These are phyloP conservation scores for Caenorhabditis imperialis DNA, from an alignment of 2,888 invertebrate species.

Conservation along the genomic window DNA sequence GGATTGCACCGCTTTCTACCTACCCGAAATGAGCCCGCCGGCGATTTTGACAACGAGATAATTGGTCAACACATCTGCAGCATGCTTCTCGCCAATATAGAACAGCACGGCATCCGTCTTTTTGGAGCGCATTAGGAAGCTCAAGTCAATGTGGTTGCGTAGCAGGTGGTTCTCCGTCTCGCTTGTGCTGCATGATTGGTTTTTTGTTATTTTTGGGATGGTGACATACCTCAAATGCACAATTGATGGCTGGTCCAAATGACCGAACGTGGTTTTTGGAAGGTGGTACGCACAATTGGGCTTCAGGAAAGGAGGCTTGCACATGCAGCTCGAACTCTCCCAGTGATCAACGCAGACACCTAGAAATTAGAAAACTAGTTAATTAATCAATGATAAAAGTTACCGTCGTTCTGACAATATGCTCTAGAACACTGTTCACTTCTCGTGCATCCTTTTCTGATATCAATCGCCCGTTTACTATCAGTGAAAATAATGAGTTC, in stretches of 20 bases:
- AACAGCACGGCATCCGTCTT: constrained; percentile 61
- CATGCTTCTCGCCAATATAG: constrained; percentile 68
- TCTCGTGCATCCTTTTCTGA: constrained; percentile 64
- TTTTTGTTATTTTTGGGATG: background rate
- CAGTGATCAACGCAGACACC: constrained; percentile 73
- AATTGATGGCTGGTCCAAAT: constrained; percentile 57
- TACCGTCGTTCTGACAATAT: constrained; percentile 68
- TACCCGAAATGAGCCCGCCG: constrained; percentile 62
- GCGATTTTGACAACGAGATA: constrained; percentile 60
- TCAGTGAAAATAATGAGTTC: constrained; percentile 48
- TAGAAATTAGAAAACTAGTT: no score
- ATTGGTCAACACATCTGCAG: constrained; percentile 60
- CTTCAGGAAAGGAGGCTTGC: constrained; percentile 70
- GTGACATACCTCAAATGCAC: constrained; percentile 51
- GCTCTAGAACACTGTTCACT: constrained; percentile 65
- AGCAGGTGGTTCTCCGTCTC: constrained; percentile 61
- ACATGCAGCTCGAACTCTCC: constrained; percentile 69
- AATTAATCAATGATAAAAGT: background rate
- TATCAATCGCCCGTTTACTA: constrained; percentile 52
- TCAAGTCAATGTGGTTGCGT: constrained; percentile 66
- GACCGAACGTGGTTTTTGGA: constrained; percentile 73
- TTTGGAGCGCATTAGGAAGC: constrained; percentile 67
- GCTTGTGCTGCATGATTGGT: constrained; percentile 39
- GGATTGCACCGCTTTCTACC: constrained; percentile 5
- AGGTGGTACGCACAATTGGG: constrained; percentile 69